Percentiles rank a stretch among this genome's conserved stretches.
phyloP scores from a whole-genome alignment of 2,113 vertebrate genomes.

The Entomyzon cyanotis region DNA sequence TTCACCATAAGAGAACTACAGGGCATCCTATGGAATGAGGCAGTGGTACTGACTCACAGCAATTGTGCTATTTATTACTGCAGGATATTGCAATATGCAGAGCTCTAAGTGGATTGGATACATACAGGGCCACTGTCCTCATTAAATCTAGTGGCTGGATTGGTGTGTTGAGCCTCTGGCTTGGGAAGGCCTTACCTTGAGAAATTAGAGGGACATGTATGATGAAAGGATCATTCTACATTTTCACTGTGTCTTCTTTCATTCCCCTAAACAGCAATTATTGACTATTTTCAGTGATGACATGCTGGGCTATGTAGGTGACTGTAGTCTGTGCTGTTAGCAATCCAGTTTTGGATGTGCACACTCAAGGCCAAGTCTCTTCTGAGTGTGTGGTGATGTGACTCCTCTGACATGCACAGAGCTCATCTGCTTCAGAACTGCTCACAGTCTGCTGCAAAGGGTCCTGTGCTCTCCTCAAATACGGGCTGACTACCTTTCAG shows the following conservation, averaged over 20 bases:
- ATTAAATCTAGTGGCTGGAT: not conserved
- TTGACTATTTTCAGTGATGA: not conserved
- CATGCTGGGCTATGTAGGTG: not conserved
- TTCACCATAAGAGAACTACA: not conserved
- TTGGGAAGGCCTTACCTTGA: not conserved
- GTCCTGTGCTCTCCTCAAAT: not conserved
- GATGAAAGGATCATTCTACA: not conserved
- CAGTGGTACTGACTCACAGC: not conserved
- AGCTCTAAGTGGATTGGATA: not conserved
- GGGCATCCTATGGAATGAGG: not conserved
- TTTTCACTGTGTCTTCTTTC: not conserved
- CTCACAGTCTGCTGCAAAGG: not conserved
- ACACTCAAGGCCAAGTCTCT: not conserved
- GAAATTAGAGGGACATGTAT: not conserved
- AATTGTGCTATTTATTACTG: not conserved
- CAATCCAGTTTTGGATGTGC: not conserved
- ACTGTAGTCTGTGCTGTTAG: not conserved
- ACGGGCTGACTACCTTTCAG: not conserved
- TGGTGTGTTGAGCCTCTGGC: not conserved
- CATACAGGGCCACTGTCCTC: not conserved
- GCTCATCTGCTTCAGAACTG: not conserved
- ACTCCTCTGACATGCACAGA: not conserved
- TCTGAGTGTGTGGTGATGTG: fast-evolving
- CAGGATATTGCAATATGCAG: not conserved
- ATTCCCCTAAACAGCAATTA: not conserved